phyloP scores from a whole-genome alignment of 2,888 invertebrate species.

The Heteropelma amictum region DNA sequence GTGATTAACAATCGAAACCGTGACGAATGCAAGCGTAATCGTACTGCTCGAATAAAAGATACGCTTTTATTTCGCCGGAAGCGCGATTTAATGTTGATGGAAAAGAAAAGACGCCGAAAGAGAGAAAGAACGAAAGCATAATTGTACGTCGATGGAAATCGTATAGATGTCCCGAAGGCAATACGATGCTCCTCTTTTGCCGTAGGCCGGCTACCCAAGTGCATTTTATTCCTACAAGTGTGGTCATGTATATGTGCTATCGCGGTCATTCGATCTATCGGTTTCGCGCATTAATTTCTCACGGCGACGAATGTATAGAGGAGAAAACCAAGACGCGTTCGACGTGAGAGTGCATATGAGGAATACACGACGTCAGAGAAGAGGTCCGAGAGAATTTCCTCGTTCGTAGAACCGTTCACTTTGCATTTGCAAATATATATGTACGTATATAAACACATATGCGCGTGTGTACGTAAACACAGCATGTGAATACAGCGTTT shows the following conservation, averaged over 20 bases:
- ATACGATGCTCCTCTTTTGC: conserved; percentile 39
- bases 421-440: neutral
- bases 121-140: conserved; percentile 15
- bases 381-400: conserved; percentile 41
- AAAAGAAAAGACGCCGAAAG: neutral
- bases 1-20: neutral
- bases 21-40: neutral
- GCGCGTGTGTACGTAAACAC: too few species aligned
- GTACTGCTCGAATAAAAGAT: neutral
- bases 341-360: conserved; percentile 24
- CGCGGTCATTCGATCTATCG: conserved; percentile 62
- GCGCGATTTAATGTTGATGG: neutral
- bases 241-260: conserved; percentile 37
- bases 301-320: conserved; percentile 54
- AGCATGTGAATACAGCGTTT: neutral
- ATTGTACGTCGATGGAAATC: conserved; percentile 45
- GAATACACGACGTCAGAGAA: conserved; percentile 24
- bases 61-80: neutral
- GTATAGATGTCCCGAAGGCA: conserved; percentile 42
- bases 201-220: conserved; percentile 4
- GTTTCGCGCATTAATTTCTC: conserved; percentile 57
- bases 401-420: conserved; percentile 51
- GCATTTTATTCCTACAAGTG: conserved; percentile 18
- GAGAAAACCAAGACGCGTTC: conserved; percentile 29
- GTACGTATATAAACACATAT: neutral